phyloP scores from a whole-genome alignment of 2,113 vertebrate species.

The Anhinga anhinga region DNA sequence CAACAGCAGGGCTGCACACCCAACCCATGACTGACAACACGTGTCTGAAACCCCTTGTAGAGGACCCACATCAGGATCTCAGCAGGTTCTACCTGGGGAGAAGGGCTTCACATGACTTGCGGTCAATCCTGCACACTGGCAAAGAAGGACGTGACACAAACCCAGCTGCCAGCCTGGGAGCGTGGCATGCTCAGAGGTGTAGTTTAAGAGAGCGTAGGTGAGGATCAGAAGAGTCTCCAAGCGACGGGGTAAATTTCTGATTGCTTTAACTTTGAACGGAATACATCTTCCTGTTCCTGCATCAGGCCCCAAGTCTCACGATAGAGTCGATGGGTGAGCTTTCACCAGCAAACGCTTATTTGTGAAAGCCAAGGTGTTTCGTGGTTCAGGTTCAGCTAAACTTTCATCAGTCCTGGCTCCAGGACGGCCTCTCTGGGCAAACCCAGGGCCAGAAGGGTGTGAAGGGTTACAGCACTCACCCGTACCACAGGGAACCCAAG shows the following conservation, averaged over 20 bases:
- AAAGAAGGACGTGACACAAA: neutral
- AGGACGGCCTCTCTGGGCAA: neutral
- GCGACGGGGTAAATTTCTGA: neutral
- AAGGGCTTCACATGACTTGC: fast-evolving
- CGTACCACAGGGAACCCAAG: neutral
- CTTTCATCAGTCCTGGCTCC: neutral
- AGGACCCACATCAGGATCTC: neutral
- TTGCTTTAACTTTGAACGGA: neutral
- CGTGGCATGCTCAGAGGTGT: neutral
- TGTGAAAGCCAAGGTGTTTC: neutral
- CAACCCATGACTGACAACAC: fast-evolving
- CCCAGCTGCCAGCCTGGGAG: neutral
- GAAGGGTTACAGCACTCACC: neutral
- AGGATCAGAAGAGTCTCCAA: neutral
- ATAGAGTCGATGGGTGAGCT: fast-evolving
- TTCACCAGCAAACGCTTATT: neutral
- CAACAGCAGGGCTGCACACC: neutral
- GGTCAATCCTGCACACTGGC: neutral
- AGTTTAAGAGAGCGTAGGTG: neutral
- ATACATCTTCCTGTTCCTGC: neutral
- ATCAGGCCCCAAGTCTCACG: neutral
- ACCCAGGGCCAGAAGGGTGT: neutral
- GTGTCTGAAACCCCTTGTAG: fast-evolving
- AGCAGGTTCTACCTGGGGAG: neutral
- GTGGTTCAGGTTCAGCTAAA: neutral